Evolutionary conservation across 2,797 vertebrate genomes (phyloP).

Genomic region (Helarctos malayanus): DNA sequence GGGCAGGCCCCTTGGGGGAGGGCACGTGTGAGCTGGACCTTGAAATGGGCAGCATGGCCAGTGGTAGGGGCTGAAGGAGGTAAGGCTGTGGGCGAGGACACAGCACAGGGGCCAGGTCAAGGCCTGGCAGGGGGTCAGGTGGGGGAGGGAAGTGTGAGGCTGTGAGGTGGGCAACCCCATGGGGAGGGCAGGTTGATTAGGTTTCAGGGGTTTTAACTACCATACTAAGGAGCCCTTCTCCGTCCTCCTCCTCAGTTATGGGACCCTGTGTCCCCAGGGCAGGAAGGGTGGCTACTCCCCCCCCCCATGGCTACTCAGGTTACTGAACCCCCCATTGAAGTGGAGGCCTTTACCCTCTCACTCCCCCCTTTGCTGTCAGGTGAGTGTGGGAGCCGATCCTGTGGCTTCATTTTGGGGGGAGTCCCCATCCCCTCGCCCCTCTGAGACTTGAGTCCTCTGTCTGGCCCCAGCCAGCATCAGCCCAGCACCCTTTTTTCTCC

Average conservation of each 20-base stretch:
- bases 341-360: not conserved
- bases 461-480: not conserved
- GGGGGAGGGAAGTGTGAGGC: not conserved
- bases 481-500: not conserved
- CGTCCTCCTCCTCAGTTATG: not conserved
- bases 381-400: rapidly evolving
- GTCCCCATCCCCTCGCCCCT: rapidly evolving
- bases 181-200: not conserved
- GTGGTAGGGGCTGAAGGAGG: not conserved
- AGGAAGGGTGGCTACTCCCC: not conserved
- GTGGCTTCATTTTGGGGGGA: not conserved
- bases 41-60: not conserved
- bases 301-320: not conserved
- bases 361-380: not conserved
- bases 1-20: not conserved
- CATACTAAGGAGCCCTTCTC: not conserved
- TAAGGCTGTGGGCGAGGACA: not conserved
- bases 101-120: too few relatives aligned
- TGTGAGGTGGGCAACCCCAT: not conserved
- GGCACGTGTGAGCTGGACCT: not conserved
- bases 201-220: not conserved
- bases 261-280: not conserved
- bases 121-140: not conserved
- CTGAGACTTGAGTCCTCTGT: not conserved
- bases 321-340: not conserved